Base-by-base conservation (phyloP, 2,113 vertebrate species). In the Oxygymnocypris stewartii region DNA sequence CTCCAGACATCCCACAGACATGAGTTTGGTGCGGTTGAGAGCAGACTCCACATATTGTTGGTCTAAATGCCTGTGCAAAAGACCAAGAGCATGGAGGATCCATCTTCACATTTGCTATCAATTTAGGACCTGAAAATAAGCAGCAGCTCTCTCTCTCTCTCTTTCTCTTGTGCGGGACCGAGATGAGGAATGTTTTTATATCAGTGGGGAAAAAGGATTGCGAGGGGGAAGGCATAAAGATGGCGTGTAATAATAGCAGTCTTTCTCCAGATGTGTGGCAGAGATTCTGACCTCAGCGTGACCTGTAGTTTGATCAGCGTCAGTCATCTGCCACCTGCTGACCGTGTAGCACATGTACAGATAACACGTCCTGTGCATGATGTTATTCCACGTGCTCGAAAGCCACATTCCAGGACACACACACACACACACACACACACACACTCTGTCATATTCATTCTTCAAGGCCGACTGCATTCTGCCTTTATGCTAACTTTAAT, bases 61-160 rank as follows among this genome's bases (percentile, higher is more conserved):
- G 86, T 87, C 88, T 69, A 86, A 71, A 88, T 90, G 93, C 93
- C 94, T 94, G 77, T 92, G 91, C 89, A 83, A 63, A 47, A 87
- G 40, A 75, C 31, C 85, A 82, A 88, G 82, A 79, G 89, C 37
- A 85, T 87, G 82, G 76, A 90, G 87, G 87, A 94, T 93, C 92
- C 89, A 89, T 94, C 92, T 91, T 93, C 93, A 95, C 95, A 95
- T 95, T 95, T 95, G 95, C 93, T 95, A 94, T 95, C 93, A 94
- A 95, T 95, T 95, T 95, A 93, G 93, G 91, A 88, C 89, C 93
- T 94, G 93, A 95, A 94, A 94, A 94, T 93, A 95, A 94, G 94
- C 95, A 93, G 90, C 92, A 93, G 93, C n/a, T 77, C 44, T 7
- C n/a, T n/a, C 37, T 31, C 28, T 23, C 94, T 93, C 91, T 93